Percentiles rank a stretch among this genome's conserved stretches.
Evolutionary conservation across 1,140 invertebrate species (phyloP).

Genomic region (Charaxes varanes): DNA sequence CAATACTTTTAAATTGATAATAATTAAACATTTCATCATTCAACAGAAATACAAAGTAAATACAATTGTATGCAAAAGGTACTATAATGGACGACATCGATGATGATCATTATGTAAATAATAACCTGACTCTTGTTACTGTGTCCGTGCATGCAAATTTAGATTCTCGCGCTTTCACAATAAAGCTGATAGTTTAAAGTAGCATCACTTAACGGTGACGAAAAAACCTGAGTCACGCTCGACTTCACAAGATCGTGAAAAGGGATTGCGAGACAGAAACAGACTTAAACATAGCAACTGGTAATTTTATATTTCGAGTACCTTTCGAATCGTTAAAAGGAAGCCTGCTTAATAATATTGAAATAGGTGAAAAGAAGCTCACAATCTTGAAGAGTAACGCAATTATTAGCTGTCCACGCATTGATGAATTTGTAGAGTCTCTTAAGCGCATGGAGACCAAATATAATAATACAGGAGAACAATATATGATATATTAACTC

Average conservation of each 20-base stretch:
- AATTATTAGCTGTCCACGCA: too few relatives aligned
- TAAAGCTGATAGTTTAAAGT: conserved; percentile 19
- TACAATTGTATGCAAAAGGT: not conserved
- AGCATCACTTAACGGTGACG: conserved; percentile 19
- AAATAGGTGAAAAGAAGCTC: not conserved
- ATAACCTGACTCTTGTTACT: conserved; percentile 9
- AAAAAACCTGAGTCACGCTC: conserved; percentile 45
- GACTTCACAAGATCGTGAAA: conserved; percentile 30
- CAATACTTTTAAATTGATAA: not conserved
- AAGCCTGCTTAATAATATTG: not conserved
- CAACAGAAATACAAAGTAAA: not conserved
- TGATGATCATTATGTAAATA: conserved; percentile 16
- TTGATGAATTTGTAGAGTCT: too few relatives aligned
- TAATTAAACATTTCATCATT: not conserved
- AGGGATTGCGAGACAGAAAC: conserved; percentile 21
- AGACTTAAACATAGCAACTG: conserved; percentile 3
- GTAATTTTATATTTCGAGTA: conserved; percentile 2
- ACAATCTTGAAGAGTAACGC: too few relatives aligned
- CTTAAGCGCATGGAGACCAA: too few relatives aligned
- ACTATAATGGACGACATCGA: conserved; percentile 1
- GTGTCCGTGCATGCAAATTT: conserved; percentile 10
- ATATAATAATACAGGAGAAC: too few relatives aligned
- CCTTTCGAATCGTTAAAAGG: not conserved
- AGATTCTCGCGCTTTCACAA: conserved; percentile 6
- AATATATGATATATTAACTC: too few relatives aligned